Evolutionary conservation across 2,797 vertebrate species (phyloP).

Genomic region (Luscinia luscinia): DNA sequence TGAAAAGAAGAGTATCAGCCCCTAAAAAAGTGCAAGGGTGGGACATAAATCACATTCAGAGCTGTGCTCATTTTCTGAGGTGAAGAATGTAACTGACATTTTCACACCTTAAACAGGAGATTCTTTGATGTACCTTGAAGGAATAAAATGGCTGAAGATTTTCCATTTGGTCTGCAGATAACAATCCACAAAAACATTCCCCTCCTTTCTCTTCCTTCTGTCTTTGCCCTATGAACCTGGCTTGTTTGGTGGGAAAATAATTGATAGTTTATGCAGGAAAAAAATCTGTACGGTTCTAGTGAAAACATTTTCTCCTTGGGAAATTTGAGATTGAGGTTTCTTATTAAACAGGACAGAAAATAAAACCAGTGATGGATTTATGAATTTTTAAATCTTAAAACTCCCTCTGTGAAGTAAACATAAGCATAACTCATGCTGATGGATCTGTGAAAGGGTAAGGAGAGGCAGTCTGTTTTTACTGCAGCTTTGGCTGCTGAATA

Average conservation of each 20-base stretch:
- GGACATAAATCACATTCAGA: background rate
- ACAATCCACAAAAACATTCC: constrained; percentile 7
- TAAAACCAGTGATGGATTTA: background rate
- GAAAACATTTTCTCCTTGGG: background rate
- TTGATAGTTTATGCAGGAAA: background rate
- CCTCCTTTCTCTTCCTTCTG: constrained; percentile 10
- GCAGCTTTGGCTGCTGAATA: background rate
- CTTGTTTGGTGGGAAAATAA: constrained; percentile 29
- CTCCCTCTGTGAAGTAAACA: background rate
- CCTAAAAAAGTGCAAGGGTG: constrained; percentile 9
- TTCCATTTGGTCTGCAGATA: background rate
- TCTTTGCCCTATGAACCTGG: background rate
- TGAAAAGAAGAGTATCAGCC: background rate
- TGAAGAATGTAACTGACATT: background rate
- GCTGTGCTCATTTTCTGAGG: background rate
- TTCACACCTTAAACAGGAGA: background rate
- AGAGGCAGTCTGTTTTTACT: background rate
- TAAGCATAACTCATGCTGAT: background rate
- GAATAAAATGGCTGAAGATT: constrained; percentile 36
- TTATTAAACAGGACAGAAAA: background rate
- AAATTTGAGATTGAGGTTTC: background rate
- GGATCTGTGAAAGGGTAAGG: background rate
- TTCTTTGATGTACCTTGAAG: constrained; percentile 26
- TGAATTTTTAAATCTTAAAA: background rate
- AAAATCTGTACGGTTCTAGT: background rate